These are phyloP conservation scores for Manis pentadactyla DNA, from an alignment of 2,797 vertebrate species.

Conservation along the genomic window DNA sequence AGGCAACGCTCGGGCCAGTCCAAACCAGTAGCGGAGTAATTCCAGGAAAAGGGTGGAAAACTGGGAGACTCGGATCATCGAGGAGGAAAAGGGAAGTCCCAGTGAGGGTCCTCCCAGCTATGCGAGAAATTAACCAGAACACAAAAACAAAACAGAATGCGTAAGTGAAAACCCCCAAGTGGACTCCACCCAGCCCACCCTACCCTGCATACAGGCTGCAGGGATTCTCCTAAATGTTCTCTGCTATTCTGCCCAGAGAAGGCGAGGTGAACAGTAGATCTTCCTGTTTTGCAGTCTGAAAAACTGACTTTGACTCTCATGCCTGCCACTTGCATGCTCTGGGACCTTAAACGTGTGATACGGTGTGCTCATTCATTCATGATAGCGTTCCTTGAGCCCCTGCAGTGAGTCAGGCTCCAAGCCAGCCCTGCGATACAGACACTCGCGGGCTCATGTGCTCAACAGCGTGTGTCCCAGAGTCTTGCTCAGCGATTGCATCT, in stretches of 20 bases:
- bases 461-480: background rate
- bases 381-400: too few species aligned
- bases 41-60: background rate
- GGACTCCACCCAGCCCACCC: too few species aligned
- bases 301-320: background rate
- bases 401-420: background rate
- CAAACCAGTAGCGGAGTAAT: background rate
- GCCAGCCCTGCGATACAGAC: background rate
- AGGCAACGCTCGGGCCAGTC: background rate
- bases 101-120: background rate
- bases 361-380: background rate
- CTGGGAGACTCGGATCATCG: rapidly evolving
- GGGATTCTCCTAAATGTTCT: background rate
- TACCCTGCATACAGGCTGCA: rapidly evolving
- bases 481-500: background rate
- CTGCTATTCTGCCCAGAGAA: too few species aligned
- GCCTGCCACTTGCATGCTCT: background rate
- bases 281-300: background rate
- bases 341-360: too few species aligned
- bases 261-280: rapidly evolving
- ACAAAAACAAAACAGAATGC: background rate
- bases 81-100: background rate
- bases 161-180: background rate
- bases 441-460: too few species aligned
- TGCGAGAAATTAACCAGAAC: background rate